Conservation (phyloP, 2,797 vertebrate genomes). For the Epinephelus coioides region DNA sequence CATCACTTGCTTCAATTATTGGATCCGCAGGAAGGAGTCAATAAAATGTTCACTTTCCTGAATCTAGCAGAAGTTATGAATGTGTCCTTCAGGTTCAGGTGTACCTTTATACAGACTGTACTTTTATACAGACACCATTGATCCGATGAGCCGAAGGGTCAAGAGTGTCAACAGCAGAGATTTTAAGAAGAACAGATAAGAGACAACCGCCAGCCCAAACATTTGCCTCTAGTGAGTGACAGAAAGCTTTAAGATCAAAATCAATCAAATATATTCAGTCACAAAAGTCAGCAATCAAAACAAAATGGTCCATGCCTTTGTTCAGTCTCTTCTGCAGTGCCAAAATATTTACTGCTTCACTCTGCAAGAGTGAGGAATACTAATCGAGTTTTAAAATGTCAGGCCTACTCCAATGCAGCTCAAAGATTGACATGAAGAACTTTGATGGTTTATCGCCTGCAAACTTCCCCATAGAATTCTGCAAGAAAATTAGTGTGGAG, state of each 20-base stretch:
- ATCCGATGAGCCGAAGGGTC: neutral
- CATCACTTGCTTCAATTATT: slow-evolving; percentile 56
- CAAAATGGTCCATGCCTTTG: neutral
- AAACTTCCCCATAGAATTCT: slow-evolving; percentile 4
- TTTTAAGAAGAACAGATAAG: neutral
- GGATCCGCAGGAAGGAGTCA: slow-evolving; percentile 29
- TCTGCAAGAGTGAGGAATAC: slow-evolving; percentile 2
- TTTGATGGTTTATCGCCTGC: neutral
- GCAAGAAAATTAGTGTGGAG: neutral
- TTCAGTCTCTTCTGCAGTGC: neutral
- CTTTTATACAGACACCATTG: slow-evolving; percentile 8
- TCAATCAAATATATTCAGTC: slow-evolving; percentile 9
- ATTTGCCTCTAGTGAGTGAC: slow-evolving; percentile 4
- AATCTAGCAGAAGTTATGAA: slow-evolving; percentile 43
- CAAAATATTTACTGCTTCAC: slow-evolving; percentile 20
- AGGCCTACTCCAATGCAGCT: neutral
- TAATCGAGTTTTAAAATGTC: slow-evolving; percentile 36
- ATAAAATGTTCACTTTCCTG: slow-evolving; percentile 48
- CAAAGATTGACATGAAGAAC: slow-evolving; percentile 6
- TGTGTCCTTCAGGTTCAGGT: slow-evolving; percentile 54
- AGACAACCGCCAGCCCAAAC: neutral
- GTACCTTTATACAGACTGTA: neutral
- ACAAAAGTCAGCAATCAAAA: slow-evolving; percentile 14
- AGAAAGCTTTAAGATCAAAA: slow-evolving; percentile 17
- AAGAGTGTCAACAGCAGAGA: neutral